Percentiles rank a stretch among this genome's conserved stretches.
Conservation (phyloP, 2,888 invertebrate species). For the Limnephilus marmoratus region DNA sequence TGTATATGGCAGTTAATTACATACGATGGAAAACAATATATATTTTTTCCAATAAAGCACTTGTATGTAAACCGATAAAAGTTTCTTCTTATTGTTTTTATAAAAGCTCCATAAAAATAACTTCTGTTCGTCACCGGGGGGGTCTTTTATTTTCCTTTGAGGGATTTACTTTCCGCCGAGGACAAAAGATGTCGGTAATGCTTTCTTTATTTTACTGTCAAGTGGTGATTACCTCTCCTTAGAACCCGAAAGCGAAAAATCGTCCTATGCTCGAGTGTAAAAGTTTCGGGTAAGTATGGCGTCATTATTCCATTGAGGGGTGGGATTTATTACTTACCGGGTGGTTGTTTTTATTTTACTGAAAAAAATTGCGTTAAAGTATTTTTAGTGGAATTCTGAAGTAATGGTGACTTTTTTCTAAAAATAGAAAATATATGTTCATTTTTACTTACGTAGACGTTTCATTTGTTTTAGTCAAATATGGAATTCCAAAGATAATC, state of each 20-base stretch:
- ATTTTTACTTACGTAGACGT: too few species aligned
- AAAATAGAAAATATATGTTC: too few species aligned
- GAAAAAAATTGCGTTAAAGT: neutral
- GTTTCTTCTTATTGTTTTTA: constrained; percentile 12
- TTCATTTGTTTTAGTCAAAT: too few species aligned
- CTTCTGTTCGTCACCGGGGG: constrained; percentile 20
- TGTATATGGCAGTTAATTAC: neutral
- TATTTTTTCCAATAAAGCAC: neutral
- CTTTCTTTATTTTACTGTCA: constrained; percentile 62
- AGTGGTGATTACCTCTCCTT: constrained; percentile 58
- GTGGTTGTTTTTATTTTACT: neutral
- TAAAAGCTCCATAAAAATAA: constrained; percentile 24
- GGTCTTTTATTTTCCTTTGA: constrained; percentile 12
- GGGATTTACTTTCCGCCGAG: constrained; percentile 15
- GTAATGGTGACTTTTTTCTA: too few species aligned
- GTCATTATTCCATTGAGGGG: constrained; percentile 42
- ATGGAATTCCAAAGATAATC: too few species aligned
- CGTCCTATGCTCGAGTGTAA: constrained; percentile 40
- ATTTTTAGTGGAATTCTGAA: neutral
- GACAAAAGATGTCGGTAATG: constrained; percentile 52
- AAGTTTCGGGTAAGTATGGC: constrained; percentile 37
- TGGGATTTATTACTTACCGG: neutral
- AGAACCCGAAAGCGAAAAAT: constrained; percentile 52
- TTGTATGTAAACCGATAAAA: neutral
- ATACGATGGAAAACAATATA: neutral